These are phyloP conservation scores for Brienomyrus brachyistius DNA, from an alignment of 2,113 vertebrate species.

Conservation along the genomic window DNA sequence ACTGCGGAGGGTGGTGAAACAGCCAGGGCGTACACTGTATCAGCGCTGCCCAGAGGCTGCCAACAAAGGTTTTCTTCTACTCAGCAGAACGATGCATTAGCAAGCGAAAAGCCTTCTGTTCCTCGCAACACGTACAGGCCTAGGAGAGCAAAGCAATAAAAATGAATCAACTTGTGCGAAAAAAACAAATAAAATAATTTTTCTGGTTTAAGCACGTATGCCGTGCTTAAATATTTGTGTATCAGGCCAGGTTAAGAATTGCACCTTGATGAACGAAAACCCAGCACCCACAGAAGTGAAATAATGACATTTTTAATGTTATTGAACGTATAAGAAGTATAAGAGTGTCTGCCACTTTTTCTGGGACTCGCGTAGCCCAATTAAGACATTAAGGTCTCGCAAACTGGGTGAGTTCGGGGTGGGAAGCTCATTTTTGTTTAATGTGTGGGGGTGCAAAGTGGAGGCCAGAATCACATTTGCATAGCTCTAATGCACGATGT, in stretches of 20 bases:
- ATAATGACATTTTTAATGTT: neutral
- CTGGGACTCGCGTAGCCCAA: neutral
- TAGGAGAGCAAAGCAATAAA: neutral
- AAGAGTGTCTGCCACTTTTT: neutral
- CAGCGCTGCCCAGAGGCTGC: neutral
- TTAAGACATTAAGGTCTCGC: neutral
- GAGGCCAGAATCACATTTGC: neutral
- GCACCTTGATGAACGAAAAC: neutral
- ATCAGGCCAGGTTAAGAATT: neutral
- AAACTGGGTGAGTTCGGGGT: neutral
- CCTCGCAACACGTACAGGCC: neutral
- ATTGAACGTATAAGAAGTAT: neutral
- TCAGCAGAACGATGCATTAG: constrained; percentile 5
- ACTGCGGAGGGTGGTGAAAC: neutral
- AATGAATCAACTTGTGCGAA: neutral
- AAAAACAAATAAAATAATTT: neutral
- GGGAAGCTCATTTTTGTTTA: constrained; percentile 1
- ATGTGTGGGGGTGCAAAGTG: neutral
- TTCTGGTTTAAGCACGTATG: neutral
- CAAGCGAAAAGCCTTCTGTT: neutral
- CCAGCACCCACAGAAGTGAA: neutral
- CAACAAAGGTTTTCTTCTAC: constrained; percentile 8
- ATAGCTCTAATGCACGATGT: neutral
- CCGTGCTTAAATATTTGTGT: neutral
- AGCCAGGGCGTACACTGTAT: neutral